Conservation (phyloP, 2,888 invertebrate species). For the Hofmannophila pseudospretella region DNA sequence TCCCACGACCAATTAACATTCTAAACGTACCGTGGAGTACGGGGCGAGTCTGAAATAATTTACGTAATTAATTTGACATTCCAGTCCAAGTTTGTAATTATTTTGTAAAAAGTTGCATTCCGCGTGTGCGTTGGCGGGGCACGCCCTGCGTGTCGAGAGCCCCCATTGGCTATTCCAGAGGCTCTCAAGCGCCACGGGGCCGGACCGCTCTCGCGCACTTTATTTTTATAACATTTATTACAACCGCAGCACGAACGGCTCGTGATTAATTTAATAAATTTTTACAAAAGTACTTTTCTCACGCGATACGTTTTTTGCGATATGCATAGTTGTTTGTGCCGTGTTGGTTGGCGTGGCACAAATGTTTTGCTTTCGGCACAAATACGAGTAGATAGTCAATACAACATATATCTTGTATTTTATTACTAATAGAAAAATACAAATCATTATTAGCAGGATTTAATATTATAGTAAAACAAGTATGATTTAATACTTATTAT, state of each 20-base stretch:
- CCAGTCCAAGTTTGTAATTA: conserved; percentile 40
- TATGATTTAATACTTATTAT: too few species aligned
- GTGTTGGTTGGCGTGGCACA: too few species aligned
- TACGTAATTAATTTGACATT: conserved; percentile 57
- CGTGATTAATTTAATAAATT: conserved; percentile 70
- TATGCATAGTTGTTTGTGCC: conserved; percentile 7
- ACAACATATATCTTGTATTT: too few species aligned
- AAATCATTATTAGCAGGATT: too few species aligned
- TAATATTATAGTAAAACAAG: too few species aligned
- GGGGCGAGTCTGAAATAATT: conserved; percentile 37
- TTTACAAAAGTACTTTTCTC: conserved; percentile 52
- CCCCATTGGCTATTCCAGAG: conserved; percentile 42
- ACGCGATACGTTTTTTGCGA: conserved; percentile 54
- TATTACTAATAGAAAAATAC: too few species aligned
- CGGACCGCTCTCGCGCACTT: conserved; percentile 31
- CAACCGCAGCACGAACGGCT: conserved; percentile 42
- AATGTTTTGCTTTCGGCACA: too few species aligned
- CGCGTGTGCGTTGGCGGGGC: conserved; percentile 21
- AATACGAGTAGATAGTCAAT: too few species aligned
- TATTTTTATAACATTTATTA: conserved; percentile 45
- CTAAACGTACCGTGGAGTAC: conserved; percentile 24
- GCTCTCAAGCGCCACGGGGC: conserved; percentile 31
- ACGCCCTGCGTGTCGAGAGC: conserved; percentile 31
- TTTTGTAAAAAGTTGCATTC: conserved; percentile 48
- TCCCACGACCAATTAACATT: conserved; percentile 38